These are phyloP conservation scores for Xylocopa sonorina DNA, from an alignment of 1,140 invertebrate species.

Conservation along the genomic window DNA sequence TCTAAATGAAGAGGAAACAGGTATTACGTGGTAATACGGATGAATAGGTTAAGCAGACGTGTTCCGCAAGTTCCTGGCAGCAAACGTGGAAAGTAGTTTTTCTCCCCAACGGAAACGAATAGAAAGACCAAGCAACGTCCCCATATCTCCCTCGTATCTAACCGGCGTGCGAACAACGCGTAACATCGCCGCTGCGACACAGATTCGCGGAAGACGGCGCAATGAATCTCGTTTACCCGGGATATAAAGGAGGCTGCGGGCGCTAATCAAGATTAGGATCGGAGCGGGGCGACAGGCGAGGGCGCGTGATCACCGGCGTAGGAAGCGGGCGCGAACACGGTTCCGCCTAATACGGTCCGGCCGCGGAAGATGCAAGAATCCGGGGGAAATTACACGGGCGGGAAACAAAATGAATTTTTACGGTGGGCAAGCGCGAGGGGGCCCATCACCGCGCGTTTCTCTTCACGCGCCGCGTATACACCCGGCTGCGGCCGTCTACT, in stretches of 20 bases:
- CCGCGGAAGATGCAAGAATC: slow-evolving; percentile 64
- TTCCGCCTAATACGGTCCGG: slow-evolving; percentile 58
- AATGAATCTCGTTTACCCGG: slow-evolving; percentile 38
- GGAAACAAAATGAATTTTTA: slow-evolving; percentile 70
- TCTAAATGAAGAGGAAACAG: too few relatives aligned
- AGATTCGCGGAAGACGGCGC: slow-evolving; percentile 19
- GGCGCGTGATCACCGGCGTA: slow-evolving; percentile 15
- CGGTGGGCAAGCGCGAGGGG: slow-evolving; percentile 50
- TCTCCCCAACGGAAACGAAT: too few relatives aligned
- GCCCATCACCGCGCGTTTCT: slow-evolving; percentile 52
- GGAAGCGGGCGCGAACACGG: slow-evolving; percentile 44
- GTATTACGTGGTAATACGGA: too few relatives aligned
- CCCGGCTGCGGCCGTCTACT: slow-evolving; percentile 69
- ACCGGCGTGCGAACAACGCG: background rate
- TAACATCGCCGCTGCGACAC: background rate
- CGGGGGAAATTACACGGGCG: slow-evolving; percentile 58
- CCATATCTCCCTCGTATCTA: background rate
- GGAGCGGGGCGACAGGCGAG: background rate
- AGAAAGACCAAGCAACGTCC: background rate
- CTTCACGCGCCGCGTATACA: slow-evolving; percentile 22
- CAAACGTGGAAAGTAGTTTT: too few relatives aligned
- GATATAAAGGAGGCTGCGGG: slow-evolving; percentile 24
- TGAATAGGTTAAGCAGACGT: too few relatives aligned
- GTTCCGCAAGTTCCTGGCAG: too few relatives aligned
- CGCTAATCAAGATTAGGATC: slow-evolving; percentile 52